phyloP scores from a whole-genome alignment of 2,888 invertebrate genomes.

The Leptarthrus brevirostris region DNA sequence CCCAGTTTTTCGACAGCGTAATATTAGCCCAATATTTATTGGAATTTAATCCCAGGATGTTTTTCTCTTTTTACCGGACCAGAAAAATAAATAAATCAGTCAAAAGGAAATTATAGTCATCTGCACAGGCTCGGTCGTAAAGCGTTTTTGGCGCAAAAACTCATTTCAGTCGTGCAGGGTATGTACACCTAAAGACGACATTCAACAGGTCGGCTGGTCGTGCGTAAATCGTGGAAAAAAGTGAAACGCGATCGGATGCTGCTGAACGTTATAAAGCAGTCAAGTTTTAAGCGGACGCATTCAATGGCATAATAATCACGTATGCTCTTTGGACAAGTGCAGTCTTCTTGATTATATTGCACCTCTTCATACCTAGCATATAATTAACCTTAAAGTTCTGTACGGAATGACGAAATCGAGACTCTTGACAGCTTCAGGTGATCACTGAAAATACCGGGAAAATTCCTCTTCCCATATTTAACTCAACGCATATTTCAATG shows the following conservation, averaged over 20 bases:
- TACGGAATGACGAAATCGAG: slow-evolving; percentile 34
- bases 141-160: slow-evolving; percentile 27
- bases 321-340: slow-evolving; percentile 35
- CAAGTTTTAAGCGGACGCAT: slow-evolving; percentile 12
- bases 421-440: neutral
- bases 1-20: slow-evolving; percentile 42
- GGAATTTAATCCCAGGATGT: slow-evolving; percentile 33
- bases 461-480: neutral
- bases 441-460: neutral
- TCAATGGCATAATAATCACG: slow-evolving; percentile 46
- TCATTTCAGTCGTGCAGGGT: no score
- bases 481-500: slow-evolving; percentile 15
- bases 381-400: slow-evolving; percentile 34
- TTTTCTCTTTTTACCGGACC: slow-evolving; percentile 12
- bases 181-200: slow-evolving; percentile 38
- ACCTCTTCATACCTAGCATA: slow-evolving; percentile 38
- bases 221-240: slow-evolving; percentile 36
- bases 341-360: slow-evolving; percentile 39
- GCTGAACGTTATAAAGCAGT: slow-evolving; percentile 4
- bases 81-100: slow-evolving; percentile 44
- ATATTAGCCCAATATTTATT: slow-evolving; percentile 41
- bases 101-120: slow-evolving; percentile 40
- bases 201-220: slow-evolving; percentile 10
- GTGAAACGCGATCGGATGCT: slow-evolving; percentile 38
- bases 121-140: slow-evolving; percentile 7